Evolutionary conservation across 1,140 invertebrate genomes (phyloP).

Genomic region (Pentalonia nigronervosa): DNA sequence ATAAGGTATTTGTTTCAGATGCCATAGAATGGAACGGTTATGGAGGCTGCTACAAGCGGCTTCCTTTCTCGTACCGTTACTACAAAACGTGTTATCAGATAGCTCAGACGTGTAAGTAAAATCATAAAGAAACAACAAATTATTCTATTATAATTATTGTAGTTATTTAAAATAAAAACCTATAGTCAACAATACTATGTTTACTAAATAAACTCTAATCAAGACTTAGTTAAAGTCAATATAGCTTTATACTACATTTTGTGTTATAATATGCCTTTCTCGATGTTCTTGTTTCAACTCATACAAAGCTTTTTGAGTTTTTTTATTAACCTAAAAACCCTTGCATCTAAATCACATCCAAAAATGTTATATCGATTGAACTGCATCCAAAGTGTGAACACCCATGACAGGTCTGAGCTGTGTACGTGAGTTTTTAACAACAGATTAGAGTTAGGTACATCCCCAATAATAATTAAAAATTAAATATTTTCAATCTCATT

Average conservation of each 20-base stretch:
- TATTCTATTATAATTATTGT: no score
- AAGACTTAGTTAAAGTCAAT: neutral
- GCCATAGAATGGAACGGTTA: conserved; percentile 61
- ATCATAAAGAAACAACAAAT: neutral
- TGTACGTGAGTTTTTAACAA: no score
- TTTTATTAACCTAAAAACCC: neutral
- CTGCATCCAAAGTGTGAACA: no score
- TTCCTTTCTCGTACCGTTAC: conserved; percentile 52
- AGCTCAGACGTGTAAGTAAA: conserved; percentile 49
- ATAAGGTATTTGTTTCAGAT: conserved; percentile 60
- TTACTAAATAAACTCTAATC: neutral
- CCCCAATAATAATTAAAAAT: no score
- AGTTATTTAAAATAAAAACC: neutral
- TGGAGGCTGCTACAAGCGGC: conserved; percentile 61
- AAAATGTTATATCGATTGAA: neutral
- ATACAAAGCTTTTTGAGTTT: neutral
- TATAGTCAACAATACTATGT: neutral
- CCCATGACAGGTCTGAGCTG: no score
- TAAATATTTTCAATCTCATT: neutral
- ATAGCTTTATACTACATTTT: neutral
- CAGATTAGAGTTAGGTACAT: no score
- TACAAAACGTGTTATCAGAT: conserved; percentile 40
- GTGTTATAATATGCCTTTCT: neutral
- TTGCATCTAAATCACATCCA: neutral
- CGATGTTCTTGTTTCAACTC: neutral